Percentiles rank a stretch among this genome's conserved stretches.
Evolutionary conservation across 1,140 invertebrate species (phyloP).

Genomic region (Maconellicoccus hirsutus): DNA sequence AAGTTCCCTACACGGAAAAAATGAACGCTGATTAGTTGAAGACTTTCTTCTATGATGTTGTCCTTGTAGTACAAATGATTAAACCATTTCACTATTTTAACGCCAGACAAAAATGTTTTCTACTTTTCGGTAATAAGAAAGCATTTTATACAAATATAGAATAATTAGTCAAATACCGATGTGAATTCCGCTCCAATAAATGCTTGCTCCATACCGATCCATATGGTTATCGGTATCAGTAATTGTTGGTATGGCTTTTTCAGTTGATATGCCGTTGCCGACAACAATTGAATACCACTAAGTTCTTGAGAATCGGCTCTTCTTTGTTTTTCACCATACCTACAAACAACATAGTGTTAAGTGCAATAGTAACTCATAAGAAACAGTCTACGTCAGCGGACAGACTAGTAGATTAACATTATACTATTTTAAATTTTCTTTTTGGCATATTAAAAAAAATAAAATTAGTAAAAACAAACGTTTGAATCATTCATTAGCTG

Average conservation of each 20-base stretch:
- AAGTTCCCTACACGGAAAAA: not conserved
- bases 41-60: not conserved
- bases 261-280: conserved; percentile 80
- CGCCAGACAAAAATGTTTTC: no score
- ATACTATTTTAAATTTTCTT: no score
- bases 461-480: no score
- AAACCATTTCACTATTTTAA: not conserved
- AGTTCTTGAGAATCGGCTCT: conserved; percentile 53
- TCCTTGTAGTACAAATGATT: not conserved
- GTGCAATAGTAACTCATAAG: no score
- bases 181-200: conserved; percentile 92
- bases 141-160: conserved; percentile 26
- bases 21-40: not conserved
- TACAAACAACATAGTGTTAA: conserved; percentile 34
- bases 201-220: conserved; percentile 94
- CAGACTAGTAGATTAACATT: no score
- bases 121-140: no score
- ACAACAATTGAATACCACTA: conserved; percentile 65
- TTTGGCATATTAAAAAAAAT: no score
- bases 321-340: conserved; percentile 71
- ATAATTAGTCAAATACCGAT: conserved; percentile 55
- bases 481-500: no score
- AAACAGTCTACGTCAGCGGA: no score
- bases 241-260: conserved; percentile 83
- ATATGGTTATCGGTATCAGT: conserved; percentile 87